These are phyloP conservation scores for Picathartes gymnocephalus DNA, from an alignment of 2,113 vertebrate species.

Conservation along the genomic window DNA sequence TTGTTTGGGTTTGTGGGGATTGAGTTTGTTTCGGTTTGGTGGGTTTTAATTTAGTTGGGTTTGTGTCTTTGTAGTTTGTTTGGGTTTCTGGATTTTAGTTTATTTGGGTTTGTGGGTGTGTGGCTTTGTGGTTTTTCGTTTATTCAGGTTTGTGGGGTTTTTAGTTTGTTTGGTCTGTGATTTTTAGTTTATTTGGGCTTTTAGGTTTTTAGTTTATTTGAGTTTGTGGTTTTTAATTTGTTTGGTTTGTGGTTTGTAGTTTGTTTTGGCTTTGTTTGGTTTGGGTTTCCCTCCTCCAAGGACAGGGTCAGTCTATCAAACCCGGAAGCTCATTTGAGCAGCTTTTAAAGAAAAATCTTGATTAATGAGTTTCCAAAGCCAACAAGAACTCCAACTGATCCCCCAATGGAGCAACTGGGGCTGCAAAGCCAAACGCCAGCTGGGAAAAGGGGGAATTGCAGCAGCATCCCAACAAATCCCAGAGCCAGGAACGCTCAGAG, in stretches of 20 bases:
- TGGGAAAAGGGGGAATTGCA: not conserved
- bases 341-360: rapidly evolving
- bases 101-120: too few relatives aligned
- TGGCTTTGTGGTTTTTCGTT: too few relatives aligned
- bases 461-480: not conserved
- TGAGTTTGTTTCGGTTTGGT: not conserved
- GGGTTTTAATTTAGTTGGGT: not conserved
- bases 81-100: not conserved
- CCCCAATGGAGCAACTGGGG: not conserved
- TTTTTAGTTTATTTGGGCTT: not conserved
- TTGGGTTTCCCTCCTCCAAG: not conserved
- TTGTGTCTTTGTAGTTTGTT: not conserved
- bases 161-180: not conserved
- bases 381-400: not conserved
- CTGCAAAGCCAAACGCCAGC: not conserved
- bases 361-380: not conserved
- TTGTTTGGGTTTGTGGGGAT: not conserved
- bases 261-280: too few relatives aligned
- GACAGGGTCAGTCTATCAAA: rapidly evolving
- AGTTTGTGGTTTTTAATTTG: not conserved
- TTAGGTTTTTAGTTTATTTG: not conserved
- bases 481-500: not conserved
- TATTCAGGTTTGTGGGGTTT: not conserved
- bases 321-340: not conserved
- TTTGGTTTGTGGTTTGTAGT: not conserved